These are phyloP conservation scores for Sycophila sp. DNA, from an alignment of 1,140 invertebrate genomes.

Conservation along the genomic window DNA sequence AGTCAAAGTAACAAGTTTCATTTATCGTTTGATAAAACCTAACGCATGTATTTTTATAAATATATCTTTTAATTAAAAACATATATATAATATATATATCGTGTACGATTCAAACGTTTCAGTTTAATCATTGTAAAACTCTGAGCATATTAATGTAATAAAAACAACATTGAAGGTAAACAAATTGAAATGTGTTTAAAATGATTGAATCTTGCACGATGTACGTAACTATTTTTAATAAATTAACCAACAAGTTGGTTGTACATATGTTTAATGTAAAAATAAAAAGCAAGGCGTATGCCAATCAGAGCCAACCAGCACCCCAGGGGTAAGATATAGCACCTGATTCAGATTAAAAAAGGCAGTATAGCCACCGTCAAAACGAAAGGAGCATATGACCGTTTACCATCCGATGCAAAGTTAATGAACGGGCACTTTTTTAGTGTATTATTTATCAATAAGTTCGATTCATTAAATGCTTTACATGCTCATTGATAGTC, in stretches of 20 bases:
- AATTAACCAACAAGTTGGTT: conserved; percentile 46
- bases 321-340: conserved; percentile 54
- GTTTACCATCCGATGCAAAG: conserved; percentile 46
- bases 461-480: conserved; percentile 11
- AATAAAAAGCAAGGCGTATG: conserved; percentile 54
- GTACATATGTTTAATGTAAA: conserved; percentile 37
- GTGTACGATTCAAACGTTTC: conserved; percentile 34
- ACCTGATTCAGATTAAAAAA: conserved; percentile 48
- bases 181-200: no score
- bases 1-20: no score
- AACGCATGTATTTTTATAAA: no score
- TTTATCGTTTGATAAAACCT: background rate
- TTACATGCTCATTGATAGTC: conserved; percentile 55
- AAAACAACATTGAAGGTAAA: background rate
- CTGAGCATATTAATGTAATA: background rate
- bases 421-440: conserved; percentile 53
- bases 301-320: conserved; percentile 59
- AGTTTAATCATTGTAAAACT: no score
- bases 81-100: conserved; percentile 1
- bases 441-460: conserved; percentile 35
- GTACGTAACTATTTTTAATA: conserved; percentile 37
- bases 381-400: conserved; percentile 36
- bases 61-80: background rate
- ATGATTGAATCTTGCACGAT: conserved; percentile 37
- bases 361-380: conserved; percentile 12